Conservation (phyloP, 2,797 vertebrate species). For the Rhynchotus rufescens region DNA sequence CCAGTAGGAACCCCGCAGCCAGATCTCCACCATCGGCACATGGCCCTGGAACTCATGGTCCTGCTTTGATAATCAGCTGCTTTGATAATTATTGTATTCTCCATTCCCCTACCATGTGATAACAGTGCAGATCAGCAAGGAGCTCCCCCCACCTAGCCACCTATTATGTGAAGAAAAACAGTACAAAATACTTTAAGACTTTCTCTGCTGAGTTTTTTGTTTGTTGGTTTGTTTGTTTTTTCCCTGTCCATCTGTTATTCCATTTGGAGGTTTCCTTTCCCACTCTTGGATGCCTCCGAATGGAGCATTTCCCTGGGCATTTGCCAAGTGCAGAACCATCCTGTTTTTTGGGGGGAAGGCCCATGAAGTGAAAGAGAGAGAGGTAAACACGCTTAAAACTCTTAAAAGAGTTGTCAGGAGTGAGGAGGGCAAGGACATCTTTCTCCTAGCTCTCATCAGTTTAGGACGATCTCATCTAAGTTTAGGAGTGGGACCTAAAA, state of each 20-base stretch:
- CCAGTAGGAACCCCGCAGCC: neutral
- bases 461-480: neutral
- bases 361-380: neutral
- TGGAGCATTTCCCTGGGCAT: neutral
- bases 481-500: neutral
- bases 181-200: neutral
- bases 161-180: neutral
- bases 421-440: fast-evolving
- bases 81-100: fast-evolving
- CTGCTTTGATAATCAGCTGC: neutral
- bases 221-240: neutral
- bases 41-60: neutral
- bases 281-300: neutral
- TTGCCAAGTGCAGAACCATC: slow-evolving; percentile 16
- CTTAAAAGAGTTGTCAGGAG: neutral
- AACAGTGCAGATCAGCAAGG: fast-evolving
- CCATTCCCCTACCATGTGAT: fast-evolving
- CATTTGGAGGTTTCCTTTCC: slow-evolving; percentile 23
- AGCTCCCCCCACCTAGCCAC: neutral
- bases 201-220: neutral
- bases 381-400: neutral
- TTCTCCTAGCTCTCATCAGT: no score
- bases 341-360: slow-evolving; percentile 37
- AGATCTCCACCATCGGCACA: neutral
- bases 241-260: neutral